Percentiles rank a stretch among this genome's conserved stretches.
These are phyloP conservation scores for Gracilinanus agilis DNA, from an alignment of 2,113 vertebrate species.

Conservation along the genomic window DNA sequence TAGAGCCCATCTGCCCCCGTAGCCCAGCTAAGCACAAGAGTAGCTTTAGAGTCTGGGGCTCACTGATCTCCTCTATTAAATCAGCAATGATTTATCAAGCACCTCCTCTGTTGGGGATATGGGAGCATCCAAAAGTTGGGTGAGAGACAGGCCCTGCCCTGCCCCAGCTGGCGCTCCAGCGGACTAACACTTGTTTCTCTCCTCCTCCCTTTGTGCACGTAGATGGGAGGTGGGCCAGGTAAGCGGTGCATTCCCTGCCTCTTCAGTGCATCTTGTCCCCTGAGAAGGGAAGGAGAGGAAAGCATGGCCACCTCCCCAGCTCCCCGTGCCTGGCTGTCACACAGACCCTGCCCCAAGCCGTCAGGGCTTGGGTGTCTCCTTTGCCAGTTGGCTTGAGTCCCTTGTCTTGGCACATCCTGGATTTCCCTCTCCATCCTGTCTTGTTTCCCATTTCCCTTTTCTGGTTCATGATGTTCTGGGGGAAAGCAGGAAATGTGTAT, in stretches of 20 bases:
- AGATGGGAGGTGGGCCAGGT: slow-evolving; percentile 86
- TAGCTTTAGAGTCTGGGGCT: not conserved
- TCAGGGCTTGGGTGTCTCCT: slow-evolving; percentile 30
- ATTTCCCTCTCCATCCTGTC: not conserved
- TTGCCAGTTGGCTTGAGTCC: slow-evolving; percentile 50
- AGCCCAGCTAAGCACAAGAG: not conserved
- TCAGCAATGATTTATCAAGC: not conserved
- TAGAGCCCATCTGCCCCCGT: not conserved
- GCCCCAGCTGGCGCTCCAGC: not conserved
- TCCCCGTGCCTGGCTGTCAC: slow-evolving; percentile 71
- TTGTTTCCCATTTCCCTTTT: slow-evolving; percentile 22
- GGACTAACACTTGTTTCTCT: slow-evolving; percentile 85
- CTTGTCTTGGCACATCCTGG: slow-evolving; percentile 68
- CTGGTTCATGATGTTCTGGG: slow-evolving; percentile 32
- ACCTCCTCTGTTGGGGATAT: not conserved
- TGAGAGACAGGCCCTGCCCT: not conserved
- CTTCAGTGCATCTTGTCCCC: not conserved
- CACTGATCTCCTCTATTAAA: too few species aligned
- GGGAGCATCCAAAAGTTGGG: not conserved
- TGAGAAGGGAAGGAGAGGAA: not conserved
- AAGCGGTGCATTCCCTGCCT: slow-evolving; percentile 76
- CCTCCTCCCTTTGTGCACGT: slow-evolving; percentile 82
- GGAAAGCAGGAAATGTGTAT: slow-evolving; percentile 48
- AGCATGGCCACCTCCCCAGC: slow-evolving; percentile 5
- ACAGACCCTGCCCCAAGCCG: slow-evolving; percentile 53